Evolutionary conservation across 2,888 invertebrate species (phyloP).

Genomic region (Linnaemya vulpina): DNA sequence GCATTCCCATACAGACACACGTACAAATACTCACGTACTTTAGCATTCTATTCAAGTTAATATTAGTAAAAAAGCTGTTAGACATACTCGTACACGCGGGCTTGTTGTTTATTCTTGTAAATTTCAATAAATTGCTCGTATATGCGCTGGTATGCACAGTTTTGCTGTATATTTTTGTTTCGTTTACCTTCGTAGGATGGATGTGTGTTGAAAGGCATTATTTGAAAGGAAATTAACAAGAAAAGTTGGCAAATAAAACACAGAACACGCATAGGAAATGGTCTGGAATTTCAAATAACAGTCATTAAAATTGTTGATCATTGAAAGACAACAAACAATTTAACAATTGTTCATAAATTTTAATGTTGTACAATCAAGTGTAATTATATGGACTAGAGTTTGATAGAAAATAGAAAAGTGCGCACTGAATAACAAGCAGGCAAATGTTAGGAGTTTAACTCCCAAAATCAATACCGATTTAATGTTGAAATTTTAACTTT

Average conservation of each 20-base stretch:
- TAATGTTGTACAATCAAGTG: constrained; percentile 2
- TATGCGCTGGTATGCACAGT: constrained; percentile 35
- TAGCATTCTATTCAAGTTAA: constrained; percentile 5
- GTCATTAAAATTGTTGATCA: constrained; percentile 63
- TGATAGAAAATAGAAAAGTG: background rate
- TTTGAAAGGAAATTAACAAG: constrained; percentile 51
- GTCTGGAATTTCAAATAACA: constrained; percentile 59
- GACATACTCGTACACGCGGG: constrained; percentile 12
- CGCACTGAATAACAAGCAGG: background rate
- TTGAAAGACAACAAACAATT: constrained; percentile 42
- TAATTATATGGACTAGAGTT: background rate
- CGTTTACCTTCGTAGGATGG: background rate
- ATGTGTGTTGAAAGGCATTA: constrained; percentile 40
- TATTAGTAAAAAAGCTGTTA: background rate
- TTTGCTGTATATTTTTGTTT: constrained; percentile 1
- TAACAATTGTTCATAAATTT: constrained; percentile 53
- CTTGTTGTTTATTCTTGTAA: background rate
- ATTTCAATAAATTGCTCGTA: constrained; percentile 4
- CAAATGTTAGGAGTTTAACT: background rate
- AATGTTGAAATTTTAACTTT: background rate
- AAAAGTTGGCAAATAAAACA: constrained; percentile 13
- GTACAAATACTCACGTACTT: background rate
- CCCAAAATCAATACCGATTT: background rate
- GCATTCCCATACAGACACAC: background rate
- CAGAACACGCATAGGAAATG: constrained; percentile 31